Base-by-base conservation (phyloP, 1,140 invertebrate genomes). In the Temnothorax nylanderi region DNA sequence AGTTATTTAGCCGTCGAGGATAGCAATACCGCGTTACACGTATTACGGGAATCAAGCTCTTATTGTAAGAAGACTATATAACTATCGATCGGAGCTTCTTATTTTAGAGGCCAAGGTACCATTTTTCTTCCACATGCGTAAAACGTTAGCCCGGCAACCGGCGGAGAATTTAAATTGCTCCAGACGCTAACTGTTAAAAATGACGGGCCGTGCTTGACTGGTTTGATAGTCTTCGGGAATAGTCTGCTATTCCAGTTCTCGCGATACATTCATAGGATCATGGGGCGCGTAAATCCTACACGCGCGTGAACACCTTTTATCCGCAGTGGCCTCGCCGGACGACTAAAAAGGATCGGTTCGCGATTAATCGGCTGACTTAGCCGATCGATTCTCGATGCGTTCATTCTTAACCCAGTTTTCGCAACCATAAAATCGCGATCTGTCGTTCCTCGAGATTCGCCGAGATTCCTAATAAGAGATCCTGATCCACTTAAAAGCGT, bases 281-380 rank as follows among this genome's bases (percentile, higher is more conserved):
- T 65, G 76, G 44, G 6, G 13, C 60, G 49, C n/a, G 62, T 44
- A 34, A 41, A 78, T 78, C 76, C 60, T 69, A 54, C 64, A 54
- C 64, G 77, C 47, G 77, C 44, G 47, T 10, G 41, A 84, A 16
- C 80, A 32, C 69, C 81, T 72, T 75, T 84, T 75, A 84, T 75
- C 18, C 54, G 37, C 76, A 18, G 18, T n/a, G 85, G 54, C 77
- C 60, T 67, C 71, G 77, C 58, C 60, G 87, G 56, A 18, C 41
- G 89, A 90, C 87, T 89, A 91, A 92, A 90, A 90, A 91, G 86
- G 87, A 90, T 82, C 85, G 87, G 87, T 89, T 91, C 34, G 85
- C 78, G 75, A 90, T 89, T 92, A 90, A 91, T 90, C 88, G 88
- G 86, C 88, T 87, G 67, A 80, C 37, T 65, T 34, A 34, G 26